Conservation (phyloP, 1,140 invertebrate species). For the Olivierus martensii region DNA sequence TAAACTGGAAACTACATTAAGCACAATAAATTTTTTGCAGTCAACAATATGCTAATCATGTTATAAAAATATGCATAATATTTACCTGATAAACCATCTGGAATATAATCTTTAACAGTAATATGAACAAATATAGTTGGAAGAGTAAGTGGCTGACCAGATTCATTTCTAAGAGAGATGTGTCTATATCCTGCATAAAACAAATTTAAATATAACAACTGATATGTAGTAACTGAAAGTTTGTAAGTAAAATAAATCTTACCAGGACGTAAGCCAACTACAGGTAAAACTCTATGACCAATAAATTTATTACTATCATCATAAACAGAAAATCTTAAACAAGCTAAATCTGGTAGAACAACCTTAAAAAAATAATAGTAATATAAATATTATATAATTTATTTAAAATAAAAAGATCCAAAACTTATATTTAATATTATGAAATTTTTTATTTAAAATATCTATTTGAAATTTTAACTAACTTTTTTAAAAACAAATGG, state of each 20-base stretch:
- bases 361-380: too few relatives aligned
- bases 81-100: slow-evolving; percentile 63
- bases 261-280: slow-evolving; percentile 90
- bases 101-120: slow-evolving; percentile 92
- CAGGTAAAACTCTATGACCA: slow-evolving; percentile 88
- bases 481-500: slow-evolving; percentile 98
- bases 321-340: slow-evolving; percentile 86
- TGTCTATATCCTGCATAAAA: slow-evolving; percentile 39
- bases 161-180: slow-evolving; percentile 52
- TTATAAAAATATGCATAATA: not conserved
- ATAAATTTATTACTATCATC: slow-evolving; percentile 88
- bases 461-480: slow-evolving; percentile 9
- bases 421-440: too few relatives aligned
- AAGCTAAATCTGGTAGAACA: slow-evolving; percentile 91
- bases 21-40: too few relatives aligned
- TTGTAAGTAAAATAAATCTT: slow-evolving; percentile 1
- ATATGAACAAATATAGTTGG: slow-evolving; percentile 85
- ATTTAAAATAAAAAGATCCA: too few relatives aligned
- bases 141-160: slow-evolving; percentile 80
- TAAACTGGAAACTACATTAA: too few relatives aligned
- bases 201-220: too few relatives aligned
- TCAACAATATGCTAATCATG: too few relatives aligned
- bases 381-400: too few relatives aligned
- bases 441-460: too few relatives aligned
- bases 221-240: too few relatives aligned